Evolutionary conservation across 2,888 invertebrate species (phyloP).

Genomic region (Thysanoteuthis rhombus): DNA sequence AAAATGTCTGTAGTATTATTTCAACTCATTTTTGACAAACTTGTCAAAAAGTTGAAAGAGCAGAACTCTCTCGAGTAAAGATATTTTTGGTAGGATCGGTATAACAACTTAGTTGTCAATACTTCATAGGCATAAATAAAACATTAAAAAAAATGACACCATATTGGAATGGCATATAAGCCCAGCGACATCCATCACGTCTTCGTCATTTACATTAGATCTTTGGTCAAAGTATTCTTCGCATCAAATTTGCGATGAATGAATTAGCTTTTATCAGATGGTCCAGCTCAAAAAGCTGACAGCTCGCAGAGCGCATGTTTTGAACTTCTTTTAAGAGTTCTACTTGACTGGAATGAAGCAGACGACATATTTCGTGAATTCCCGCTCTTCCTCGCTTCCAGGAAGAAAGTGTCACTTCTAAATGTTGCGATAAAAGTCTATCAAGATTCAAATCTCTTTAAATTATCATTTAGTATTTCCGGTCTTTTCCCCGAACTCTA

Average conservation of each 20-base stretch:
- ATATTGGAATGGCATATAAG: neutral
- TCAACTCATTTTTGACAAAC: neutral
- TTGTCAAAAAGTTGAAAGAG: no score
- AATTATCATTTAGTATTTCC: slow-evolving; percentile 12
- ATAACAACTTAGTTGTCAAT: neutral
- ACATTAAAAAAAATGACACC: neutral
- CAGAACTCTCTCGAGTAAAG: no score
- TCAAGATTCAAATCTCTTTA: neutral
- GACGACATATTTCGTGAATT: neutral
- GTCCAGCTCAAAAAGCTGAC: neutral
- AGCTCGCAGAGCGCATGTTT: neutral
- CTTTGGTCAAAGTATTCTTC: neutral
- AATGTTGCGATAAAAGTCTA: neutral
- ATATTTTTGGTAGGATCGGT: neutral
- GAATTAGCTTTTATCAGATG: neutral
- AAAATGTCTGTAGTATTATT: no score
- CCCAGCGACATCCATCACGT: neutral
- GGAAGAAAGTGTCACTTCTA: neutral
- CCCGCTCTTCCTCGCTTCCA: neutral
- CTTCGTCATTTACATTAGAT: neutral
- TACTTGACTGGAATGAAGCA: neutral
- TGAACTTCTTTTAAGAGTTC: slow-evolving; percentile 12
- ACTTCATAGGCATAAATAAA: neutral
- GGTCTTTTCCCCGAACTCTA: neutral
- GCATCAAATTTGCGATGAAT: neutral